Evolutionary conservation across 2,888 invertebrate species (phyloP), one percentile per base, ranked within the genome.

Genomic region (Mystacides longicornis): DNA sequence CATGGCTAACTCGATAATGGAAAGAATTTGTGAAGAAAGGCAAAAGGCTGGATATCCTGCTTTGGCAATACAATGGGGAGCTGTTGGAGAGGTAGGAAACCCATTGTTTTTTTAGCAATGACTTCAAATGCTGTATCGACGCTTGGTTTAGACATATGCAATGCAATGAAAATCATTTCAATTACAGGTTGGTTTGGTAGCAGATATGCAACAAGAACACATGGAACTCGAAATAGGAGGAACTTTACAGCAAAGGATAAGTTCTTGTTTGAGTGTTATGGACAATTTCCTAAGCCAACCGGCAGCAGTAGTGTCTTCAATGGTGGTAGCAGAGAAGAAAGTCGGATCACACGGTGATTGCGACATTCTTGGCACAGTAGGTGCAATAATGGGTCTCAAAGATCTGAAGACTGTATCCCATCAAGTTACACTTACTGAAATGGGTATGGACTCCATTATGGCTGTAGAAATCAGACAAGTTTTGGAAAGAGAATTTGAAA

Each of bases 381-480:
- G 85, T 54, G 81, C 82, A 64, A 82, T 85, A 48, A 79, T 83
- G 79, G 80, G 82, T 77, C 77, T 86, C 60, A 78, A 81, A 63
- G 86, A 87, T 65, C 69, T 82, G 66, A 89, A 85, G 70, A 81
- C 81, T 0, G 80, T 85, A 1, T 86, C 87, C 46, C 78, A 81
- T 58, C 83, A 85, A 65, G 80, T 85, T 1, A 83, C 86, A 0
- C 74, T 98, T 1, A 89, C 92, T 1, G 96, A 97, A 68, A 75
- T 98, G 60, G 97, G 97, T 31, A 89, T 98, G 85, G 96, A 98
- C 73, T 96, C 96, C 1, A 85, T 97, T 78, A 96, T 94, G 93
- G 93, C 92, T 0, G 92, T 95, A 0, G 96, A 98, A 72, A 93
- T 98, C 63, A 95, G 95, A 64, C 94, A 95, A 71, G 87, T 88